Percentiles rank a stretch among this genome's conserved stretches.
Evolutionary conservation across 2,113 vertebrate genomes (phyloP).

Genomic region (Geococcyx californianus): DNA sequence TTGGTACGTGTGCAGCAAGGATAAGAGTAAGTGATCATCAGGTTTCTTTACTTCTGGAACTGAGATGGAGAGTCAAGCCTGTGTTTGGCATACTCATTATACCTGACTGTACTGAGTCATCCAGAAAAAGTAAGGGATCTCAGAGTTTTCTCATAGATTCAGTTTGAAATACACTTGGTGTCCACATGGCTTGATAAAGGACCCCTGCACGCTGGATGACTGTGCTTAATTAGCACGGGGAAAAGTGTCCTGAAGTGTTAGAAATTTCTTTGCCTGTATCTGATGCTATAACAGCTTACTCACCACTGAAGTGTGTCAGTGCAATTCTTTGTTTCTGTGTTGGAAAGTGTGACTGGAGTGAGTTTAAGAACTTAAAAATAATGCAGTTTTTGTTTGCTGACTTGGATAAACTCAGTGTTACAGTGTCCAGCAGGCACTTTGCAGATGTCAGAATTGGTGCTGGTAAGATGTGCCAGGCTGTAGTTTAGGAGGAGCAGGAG

Average conservation of each 20-base stretch:
- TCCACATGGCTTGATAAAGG: not conserved
- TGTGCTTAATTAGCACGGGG: not conserved
- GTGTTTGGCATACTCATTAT: not conserved
- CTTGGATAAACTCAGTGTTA: not conserved
- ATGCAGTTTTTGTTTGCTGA: not conserved
- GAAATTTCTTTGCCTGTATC: not conserved
- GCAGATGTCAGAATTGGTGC: not conserved
- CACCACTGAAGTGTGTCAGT: not conserved
- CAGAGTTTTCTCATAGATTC: not conserved
- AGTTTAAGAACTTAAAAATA: not conserved
- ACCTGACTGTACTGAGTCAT: not conserved
- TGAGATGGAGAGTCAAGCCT: not conserved
- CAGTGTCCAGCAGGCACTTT: fast-evolving
- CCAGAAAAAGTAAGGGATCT: not conserved
- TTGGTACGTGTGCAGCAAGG: not conserved
- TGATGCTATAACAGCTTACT: not conserved
- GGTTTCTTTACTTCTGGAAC: not conserved
- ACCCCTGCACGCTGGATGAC: not conserved
- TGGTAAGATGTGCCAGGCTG: not conserved
- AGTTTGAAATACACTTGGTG: not conserved
- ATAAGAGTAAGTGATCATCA: not conserved
- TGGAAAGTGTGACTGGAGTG: not conserved
- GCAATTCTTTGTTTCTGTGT: not conserved
- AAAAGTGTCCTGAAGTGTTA: not conserved
- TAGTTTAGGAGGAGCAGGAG: not conserved